A percentile compares a stretch with the other conserved stretches of the same genome.
Evolutionary conservation across 2,888 invertebrate genomes (phyloP).

Genomic region (Amphipyra tragopoginis): DNA sequence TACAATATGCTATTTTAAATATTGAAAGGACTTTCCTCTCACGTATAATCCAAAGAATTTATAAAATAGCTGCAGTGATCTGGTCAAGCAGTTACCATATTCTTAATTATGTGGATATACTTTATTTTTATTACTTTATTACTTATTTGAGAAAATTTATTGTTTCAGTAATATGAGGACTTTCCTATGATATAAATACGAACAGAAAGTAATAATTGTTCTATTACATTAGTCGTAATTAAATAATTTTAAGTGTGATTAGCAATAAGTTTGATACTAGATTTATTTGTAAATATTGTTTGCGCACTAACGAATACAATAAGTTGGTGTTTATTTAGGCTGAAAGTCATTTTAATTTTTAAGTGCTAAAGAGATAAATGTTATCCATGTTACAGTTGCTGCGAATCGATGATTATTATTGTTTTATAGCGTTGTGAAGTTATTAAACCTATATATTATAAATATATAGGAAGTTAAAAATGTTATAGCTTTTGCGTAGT

Average conservation of each 20-base stretch:
- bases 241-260: constrained; percentile 23
- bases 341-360: constrained; percentile 2
- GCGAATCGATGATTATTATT: not conserved
- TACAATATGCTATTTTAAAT: too few relatives aligned
- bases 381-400: constrained; percentile 2
- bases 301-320: constrained; percentile 3
- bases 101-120: not conserved
- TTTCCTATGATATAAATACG: constrained; percentile 19
- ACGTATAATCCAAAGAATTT: constrained; percentile 1
- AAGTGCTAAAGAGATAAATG: not conserved
- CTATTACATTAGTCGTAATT: constrained; percentile 5
- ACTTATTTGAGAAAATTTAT: not conserved
- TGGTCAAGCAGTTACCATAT: constrained; percentile 3
- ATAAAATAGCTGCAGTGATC: constrained; percentile 1
- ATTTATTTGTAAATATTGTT: constrained; percentile 8
- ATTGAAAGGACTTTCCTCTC: too few relatives aligned
- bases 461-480: too few relatives aligned
- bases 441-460: too few relatives aligned
- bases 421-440: not conserved
- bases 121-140: too few relatives aligned
- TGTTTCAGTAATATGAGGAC: not conserved
- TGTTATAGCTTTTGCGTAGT: too few relatives aligned
- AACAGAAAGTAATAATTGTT: constrained; percentile 11
- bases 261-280: constrained; percentile 1
- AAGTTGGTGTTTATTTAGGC: constrained; percentile 2